phyloP scores from a whole-genome alignment of 2,797 vertebrate genomes.

The Lagodon rhomboides region DNA sequence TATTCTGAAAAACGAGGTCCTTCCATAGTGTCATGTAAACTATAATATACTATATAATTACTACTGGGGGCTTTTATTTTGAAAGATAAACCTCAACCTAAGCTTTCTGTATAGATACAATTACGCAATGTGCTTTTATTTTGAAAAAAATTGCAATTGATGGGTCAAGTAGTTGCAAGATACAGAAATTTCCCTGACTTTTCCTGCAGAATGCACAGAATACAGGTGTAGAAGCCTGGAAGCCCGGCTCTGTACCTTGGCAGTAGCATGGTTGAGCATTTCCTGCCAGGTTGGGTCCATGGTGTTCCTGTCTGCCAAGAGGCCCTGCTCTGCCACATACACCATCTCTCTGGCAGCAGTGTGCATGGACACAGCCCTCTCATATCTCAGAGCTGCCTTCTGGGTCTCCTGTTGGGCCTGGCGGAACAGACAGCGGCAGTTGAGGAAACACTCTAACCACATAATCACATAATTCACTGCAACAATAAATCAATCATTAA shows the following conservation, averaged over 20 bases:
- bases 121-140: no score
- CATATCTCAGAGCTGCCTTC: conserved; percentile 91
- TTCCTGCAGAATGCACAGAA: neutral
- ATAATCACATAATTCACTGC: conserved; percentile 7
- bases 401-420: conserved; percentile 96
- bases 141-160: neutral
- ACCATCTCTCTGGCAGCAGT: conserved; percentile 95
- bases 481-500: neutral
- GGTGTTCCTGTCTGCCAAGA: conserved; percentile 92
- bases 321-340: conserved; percentile 93
- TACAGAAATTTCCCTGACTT: neutral
- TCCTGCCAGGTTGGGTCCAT: conserved; percentile 96
- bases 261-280: conserved; percentile 94
- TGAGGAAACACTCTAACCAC: neutral
- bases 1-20: no score
- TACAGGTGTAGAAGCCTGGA: neutral
- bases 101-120: no score
- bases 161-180: neutral
- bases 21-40: no score
- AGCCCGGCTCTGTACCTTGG: conserved; percentile 82
- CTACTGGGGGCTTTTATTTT: no score
- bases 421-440: neutral
- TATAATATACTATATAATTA: no score
- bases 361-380: conserved; percentile 94
- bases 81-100: no score